A percentile compares a stretch with the other conserved stretches of the same genome.
Evolutionary conservation across 2,888 invertebrate genomes (phyloP).

Genomic region (Imbricaverruca yamaguchii): DNA sequence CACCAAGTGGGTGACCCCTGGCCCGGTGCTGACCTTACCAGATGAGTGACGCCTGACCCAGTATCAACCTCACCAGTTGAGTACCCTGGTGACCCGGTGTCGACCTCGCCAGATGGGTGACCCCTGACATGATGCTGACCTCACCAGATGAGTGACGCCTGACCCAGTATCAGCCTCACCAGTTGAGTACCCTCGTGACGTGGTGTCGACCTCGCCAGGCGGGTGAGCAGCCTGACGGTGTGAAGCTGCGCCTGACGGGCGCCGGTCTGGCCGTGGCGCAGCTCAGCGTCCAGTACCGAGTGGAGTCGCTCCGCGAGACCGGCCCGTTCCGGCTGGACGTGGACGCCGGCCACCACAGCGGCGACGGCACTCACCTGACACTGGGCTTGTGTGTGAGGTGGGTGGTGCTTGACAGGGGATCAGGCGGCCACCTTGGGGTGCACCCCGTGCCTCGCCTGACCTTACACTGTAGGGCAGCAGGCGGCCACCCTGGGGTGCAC

Average conservation of each 20-base stretch:
- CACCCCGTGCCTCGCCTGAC: too few species aligned
- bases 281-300: slow-evolving; percentile 63
- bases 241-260: slow-evolving; percentile 60
- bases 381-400: slow-evolving; percentile 24
- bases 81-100: too few species aligned
- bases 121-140: too few species aligned
- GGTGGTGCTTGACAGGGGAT: slow-evolving; percentile 32
- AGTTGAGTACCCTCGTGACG: too few species aligned
- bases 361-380: not conserved
- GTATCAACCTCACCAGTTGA: too few species aligned
- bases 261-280: slow-evolving; percentile 44
- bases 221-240: slow-evolving; percentile 9
- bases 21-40: not conserved
- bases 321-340: not conserved
- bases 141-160: not conserved
- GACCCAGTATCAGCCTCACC: not conserved
- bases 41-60: not conserved
- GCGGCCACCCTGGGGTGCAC: too few species aligned
- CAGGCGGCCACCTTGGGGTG: too few species aligned
- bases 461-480: too few species aligned
- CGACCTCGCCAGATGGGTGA: not conserved
- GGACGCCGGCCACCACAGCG: slow-evolving; percentile 9
- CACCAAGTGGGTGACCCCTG: too few species aligned
- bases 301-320: slow-evolving; percentile 38
- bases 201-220: not conserved